These are phyloP conservation scores for Pica pica DNA, from an alignment of 2,113 vertebrate genomes.

Conservation along the genomic window DNA sequence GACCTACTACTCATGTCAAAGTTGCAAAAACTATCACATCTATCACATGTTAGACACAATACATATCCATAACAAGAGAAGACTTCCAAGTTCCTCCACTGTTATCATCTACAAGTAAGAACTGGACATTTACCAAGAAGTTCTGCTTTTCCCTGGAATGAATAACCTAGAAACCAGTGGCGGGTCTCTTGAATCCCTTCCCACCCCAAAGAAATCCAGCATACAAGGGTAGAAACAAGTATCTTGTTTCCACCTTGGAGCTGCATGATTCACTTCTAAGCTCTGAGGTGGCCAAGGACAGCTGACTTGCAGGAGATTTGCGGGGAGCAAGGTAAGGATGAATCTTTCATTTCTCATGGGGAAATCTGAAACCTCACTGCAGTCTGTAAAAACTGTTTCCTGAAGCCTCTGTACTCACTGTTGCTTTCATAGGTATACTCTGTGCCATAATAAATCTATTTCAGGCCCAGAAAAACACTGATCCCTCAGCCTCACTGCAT, in stretches of 20 bases:
- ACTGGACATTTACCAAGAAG: background rate
- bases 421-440: background rate
- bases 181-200: no score
- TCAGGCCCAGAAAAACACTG: background rate
- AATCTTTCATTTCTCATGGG: background rate
- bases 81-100: background rate
- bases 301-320: background rate
- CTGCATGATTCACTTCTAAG: background rate
- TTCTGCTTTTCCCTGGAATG: background rate
- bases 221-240: background rate
- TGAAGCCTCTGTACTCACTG: background rate
- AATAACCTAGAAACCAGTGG: background rate
- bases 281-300: background rate
- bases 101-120: background rate
- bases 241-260: background rate
- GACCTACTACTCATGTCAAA: background rate
- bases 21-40: background rate
- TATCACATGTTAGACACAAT: background rate
- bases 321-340: background rate
- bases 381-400: background rate
- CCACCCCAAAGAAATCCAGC: rapidly evolving
- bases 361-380: background rate
- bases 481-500: background rate
- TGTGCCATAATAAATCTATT: background rate
- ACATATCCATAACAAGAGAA: background rate